phyloP scores from a whole-genome alignment of 2,797 vertebrate genomes.

The Sebastes hopkinsi region DNA sequence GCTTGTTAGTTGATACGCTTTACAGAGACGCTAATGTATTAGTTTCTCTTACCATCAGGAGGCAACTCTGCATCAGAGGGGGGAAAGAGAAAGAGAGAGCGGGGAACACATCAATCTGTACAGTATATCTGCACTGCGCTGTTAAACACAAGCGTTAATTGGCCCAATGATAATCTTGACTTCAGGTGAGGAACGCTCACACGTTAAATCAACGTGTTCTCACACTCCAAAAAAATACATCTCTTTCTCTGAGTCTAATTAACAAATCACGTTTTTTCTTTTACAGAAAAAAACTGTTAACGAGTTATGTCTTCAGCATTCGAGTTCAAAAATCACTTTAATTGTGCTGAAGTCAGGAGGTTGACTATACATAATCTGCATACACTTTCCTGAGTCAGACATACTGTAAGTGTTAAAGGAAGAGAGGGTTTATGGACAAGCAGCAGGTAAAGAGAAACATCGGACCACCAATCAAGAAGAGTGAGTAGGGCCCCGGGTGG shows the following conservation, averaged over 20 bases:
- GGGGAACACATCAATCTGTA: slow-evolving; percentile 59
- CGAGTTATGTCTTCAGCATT: slow-evolving; percentile 36
- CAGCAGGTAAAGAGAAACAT: slow-evolving; percentile 32
- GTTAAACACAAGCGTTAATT: slow-evolving; percentile 63
- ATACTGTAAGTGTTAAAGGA: slow-evolving; percentile 3
- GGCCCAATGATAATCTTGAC: slow-evolving; percentile 40
- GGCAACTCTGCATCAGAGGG: slow-evolving; percentile 73
- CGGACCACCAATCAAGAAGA: slow-evolving; percentile 27
- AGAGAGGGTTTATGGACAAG: slow-evolving; percentile 31
- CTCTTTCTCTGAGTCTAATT: slow-evolving; percentile 21
- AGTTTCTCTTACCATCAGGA: slow-evolving; percentile 82
- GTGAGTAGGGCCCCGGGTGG: slow-evolving; percentile 41
- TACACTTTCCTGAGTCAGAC: slow-evolving; percentile 10
- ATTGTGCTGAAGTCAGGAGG: slow-evolving; percentile 2
- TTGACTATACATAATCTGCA: slow-evolving; percentile 14
- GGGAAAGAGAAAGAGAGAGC: slow-evolving; percentile 22
- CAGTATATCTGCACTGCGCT: slow-evolving; percentile 42
- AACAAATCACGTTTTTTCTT: neutral
- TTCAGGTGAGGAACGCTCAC: slow-evolving; percentile 57
- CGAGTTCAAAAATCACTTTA: slow-evolving; percentile 7
- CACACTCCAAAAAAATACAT: slow-evolving; percentile 42
- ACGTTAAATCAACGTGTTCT: slow-evolving; percentile 44
- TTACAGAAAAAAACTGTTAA: slow-evolving; percentile 30
- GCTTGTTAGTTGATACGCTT: slow-evolving; percentile 70
- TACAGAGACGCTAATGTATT: slow-evolving; percentile 60